These are phyloP conservation scores for Herminia tarsipennalis DNA, from an alignment of 2,888 invertebrate genomes.

Conservation along the genomic window DNA sequence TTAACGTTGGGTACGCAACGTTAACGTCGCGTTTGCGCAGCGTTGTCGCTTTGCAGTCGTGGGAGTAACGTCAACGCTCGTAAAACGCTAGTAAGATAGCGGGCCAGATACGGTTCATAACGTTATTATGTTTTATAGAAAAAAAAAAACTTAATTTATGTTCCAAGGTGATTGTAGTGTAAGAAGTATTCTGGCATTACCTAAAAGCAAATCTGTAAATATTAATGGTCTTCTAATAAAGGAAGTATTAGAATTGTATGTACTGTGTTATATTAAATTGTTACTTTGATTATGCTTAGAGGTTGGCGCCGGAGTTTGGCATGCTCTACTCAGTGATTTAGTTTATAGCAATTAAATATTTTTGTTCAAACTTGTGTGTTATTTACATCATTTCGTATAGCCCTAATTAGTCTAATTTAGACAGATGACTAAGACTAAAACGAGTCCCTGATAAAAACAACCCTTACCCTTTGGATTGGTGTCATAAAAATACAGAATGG, in stretches of 20 bases:
- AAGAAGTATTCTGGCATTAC: constrained; percentile 68
- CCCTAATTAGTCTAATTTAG: too few relatives aligned
- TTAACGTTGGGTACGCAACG: too few relatives aligned
- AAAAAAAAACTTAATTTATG: constrained; percentile 46
- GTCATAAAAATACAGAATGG: too few relatives aligned
- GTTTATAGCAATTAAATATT: constrained; percentile 78
- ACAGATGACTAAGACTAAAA: too few relatives aligned
- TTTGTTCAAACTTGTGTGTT: constrained; percentile 62
- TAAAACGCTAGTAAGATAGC: too few relatives aligned
- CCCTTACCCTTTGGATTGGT: too few relatives aligned
- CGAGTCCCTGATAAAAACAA: too few relatives aligned
- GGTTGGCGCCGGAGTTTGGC: constrained; percentile 65
- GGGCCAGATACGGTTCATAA: constrained; percentile 46
- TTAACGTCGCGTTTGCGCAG: too few relatives aligned
- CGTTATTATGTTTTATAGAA: constrained; percentile 51
- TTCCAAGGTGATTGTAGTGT: constrained; percentile 69
- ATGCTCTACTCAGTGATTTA: constrained; percentile 78
- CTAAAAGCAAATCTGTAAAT: constrained; percentile 73
- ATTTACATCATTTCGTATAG: constrained; percentile 32
- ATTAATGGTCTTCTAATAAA: constrained; percentile 56
- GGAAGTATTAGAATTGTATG: constrained; percentile 57
- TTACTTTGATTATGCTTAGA: constrained; percentile 70
- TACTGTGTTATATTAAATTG: constrained; percentile 66
- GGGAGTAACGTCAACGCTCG: too few relatives aligned
- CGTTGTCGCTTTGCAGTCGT: too few relatives aligned